Conservation (phyloP, 2,797 vertebrate species). For the Microctenopoma stevenorrisi region DNA sequence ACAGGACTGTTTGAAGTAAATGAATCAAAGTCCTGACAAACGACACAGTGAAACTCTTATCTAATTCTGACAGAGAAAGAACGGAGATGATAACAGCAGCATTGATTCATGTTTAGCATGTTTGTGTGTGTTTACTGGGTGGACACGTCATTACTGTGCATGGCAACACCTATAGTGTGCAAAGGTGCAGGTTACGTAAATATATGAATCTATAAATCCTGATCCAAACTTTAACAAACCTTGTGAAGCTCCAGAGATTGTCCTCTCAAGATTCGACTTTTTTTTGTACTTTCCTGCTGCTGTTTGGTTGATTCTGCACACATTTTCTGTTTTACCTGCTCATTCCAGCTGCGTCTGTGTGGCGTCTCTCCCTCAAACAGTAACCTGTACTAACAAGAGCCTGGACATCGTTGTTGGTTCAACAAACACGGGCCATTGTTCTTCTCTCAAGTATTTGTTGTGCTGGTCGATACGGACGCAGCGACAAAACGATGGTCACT, state of each 20-base stretch:
- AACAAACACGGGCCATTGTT: not conserved
- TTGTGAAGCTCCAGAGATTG: not conserved
- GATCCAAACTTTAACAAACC: slow-evolving; percentile 1
- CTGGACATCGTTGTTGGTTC: not conserved
- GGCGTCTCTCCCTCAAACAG: not conserved
- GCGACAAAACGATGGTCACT: not conserved
- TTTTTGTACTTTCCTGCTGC: not conserved
- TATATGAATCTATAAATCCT: not conserved
- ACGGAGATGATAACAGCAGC: not conserved
- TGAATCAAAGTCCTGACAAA: not conserved
- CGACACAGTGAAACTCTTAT: not conserved
- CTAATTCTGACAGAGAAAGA: not conserved
- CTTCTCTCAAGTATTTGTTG: not conserved
- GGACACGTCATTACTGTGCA: too few relatives aligned
- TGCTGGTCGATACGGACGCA: not conserved
- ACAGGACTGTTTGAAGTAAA: not conserved
- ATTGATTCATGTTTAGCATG: too few relatives aligned
- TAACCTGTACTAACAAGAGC: not conserved
- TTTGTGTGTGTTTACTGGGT: not conserved
- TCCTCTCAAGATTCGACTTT: not conserved
- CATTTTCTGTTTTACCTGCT: not conserved
- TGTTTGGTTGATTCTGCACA: not conserved
- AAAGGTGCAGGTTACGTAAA: not conserved
- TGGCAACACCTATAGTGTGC: not conserved
- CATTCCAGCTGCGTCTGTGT: not conserved